Evolutionary conservation across 2,113 vertebrate species (phyloP), one percentile per base, ranked within the genome.

Genomic region (Sakesphorus luctuosus): DNA sequence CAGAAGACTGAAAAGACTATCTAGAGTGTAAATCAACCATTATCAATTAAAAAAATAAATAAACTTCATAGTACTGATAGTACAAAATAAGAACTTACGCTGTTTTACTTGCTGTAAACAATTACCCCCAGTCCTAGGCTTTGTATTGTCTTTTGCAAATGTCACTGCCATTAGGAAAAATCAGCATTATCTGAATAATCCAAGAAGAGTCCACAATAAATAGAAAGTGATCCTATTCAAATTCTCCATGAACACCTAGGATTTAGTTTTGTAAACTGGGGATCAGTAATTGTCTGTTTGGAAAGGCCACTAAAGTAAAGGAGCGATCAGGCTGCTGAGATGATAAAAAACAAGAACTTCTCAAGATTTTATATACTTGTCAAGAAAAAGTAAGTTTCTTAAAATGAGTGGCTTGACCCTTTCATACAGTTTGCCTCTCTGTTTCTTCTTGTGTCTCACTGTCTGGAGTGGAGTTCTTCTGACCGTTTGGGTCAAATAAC

Each of bases 341-440:
- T 52, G 12, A 84, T 75, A 50, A 90, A 92, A 90, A 44, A 0
- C 4, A 73, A 59, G 47, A 91, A 46, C 44, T 91, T 91, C 46
- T 53, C 53, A 78, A 63, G 8, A 76, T 87, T 95, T 94, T 90
- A 75, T 88, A 36, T 91, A 81, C 56, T 92, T 82, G 44, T 67
- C 50, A 84, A 81, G 61, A 50, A 88, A 81, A 86, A 71, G 29
- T 73, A 82, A 62, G 47, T 71, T 84, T 78, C 69, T 96, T 56
- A 78, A 90, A 91, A 87, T 61, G 20, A 93, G 16, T 47, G 1
- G 2, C 24, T 61, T 93, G 83, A 87, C 36, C n/a, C 82, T 93
- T 93, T 76, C 72, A 35, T 29, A 43, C 21, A 43, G 29, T 84
- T 88, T 89, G 8, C 20, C 26, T 44, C 33, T 84, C 38, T 78